A percentile compares a stretch with the other conserved stretches of the same genome.
Conservation (phyloP, 2,888 invertebrate genomes). For the Cerceris rybyensis region DNA sequence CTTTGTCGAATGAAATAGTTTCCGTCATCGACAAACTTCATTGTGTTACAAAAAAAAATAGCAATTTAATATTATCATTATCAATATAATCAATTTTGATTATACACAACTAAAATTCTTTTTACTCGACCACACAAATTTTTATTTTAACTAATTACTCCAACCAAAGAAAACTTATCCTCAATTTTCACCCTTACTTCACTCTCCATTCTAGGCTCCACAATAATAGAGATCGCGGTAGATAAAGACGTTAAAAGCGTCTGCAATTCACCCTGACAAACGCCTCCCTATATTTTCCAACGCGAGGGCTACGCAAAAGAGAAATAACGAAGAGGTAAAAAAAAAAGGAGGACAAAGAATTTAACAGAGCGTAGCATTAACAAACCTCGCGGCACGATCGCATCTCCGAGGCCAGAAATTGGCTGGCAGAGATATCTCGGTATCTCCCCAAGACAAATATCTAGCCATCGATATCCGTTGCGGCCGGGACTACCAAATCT, state of each 20-base stretch:
- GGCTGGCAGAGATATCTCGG: constrained; percentile 18
- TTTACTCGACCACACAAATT: too few relatives aligned
- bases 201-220: not conserved
- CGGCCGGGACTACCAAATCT: constrained; percentile 56
- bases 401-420: constrained; percentile 47
- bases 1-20: too few relatives aligned
- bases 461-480: constrained; percentile 57
- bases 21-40: too few relatives aligned
- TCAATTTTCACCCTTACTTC: too few relatives aligned
- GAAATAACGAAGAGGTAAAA: not conserved
- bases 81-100: too few relatives aligned
- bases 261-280: not conserved
- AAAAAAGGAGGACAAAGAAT: constrained; percentile 22
- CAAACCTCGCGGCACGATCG: constrained; percentile 25
- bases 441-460: constrained; percentile 46
- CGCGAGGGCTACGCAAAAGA: not conserved
- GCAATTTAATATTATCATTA: too few relatives aligned
- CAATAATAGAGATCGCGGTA: not conserved
- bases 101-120: too few relatives aligned
- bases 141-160: too few relatives aligned
- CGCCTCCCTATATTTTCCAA: constrained; percentile 16
- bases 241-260: constrained; percentile 4
- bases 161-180: too few relatives aligned
- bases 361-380: constrained; percentile 36
- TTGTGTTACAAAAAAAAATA: too few relatives aligned